phyloP scores from a whole-genome alignment of 2,113 vertebrate species.

The Lophura nycthemera region DNA sequence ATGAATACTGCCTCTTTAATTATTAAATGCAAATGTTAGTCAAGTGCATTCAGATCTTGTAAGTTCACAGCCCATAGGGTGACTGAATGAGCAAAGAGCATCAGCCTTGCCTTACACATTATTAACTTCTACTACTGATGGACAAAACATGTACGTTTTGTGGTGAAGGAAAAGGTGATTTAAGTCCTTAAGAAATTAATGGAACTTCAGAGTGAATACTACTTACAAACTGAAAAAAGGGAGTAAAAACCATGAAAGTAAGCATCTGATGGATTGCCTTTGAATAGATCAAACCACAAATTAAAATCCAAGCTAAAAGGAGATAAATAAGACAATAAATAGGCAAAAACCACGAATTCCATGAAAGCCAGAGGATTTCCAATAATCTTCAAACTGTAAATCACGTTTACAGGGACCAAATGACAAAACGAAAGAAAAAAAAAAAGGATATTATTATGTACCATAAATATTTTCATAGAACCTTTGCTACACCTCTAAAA shows the following conservation, averaged over 20 bases:
- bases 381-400: conserved; percentile 81
- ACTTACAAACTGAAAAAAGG: conserved; percentile 99
- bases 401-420: conserved; percentile 50
- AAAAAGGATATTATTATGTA: neutral
- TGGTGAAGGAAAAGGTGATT: conserved; percentile 58
- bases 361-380: conserved; percentile 72
- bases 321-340: neutral
- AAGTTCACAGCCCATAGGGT: conserved; percentile 40
- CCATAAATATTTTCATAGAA: neutral
- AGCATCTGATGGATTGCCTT: conserved; percentile 93
- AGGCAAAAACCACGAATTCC: conserved; percentile 52
- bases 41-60: conserved; percentile 51
- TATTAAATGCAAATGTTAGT: conserved; percentile 49
- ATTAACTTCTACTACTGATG: conserved; percentile 20
- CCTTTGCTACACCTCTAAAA: neutral
- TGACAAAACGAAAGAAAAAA: neutral
- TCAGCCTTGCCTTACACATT: conserved; percentile 45
- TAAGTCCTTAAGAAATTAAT: conserved; percentile 59
- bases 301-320: conserved; percentile 76
- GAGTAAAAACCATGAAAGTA: conserved; percentile 93
- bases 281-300: conserved; percentile 87
- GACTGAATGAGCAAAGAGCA: conserved; percentile 62
- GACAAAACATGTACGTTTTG: conserved; percentile 17
- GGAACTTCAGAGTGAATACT: conserved; percentile 73
- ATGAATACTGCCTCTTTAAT: conserved; percentile 79